Evolutionary conservation across 64 coral and sea anemone species (phyloP), one percentile per base, ranked within the genome.

Genomic region (Pocillopora damicornis): DNA sequence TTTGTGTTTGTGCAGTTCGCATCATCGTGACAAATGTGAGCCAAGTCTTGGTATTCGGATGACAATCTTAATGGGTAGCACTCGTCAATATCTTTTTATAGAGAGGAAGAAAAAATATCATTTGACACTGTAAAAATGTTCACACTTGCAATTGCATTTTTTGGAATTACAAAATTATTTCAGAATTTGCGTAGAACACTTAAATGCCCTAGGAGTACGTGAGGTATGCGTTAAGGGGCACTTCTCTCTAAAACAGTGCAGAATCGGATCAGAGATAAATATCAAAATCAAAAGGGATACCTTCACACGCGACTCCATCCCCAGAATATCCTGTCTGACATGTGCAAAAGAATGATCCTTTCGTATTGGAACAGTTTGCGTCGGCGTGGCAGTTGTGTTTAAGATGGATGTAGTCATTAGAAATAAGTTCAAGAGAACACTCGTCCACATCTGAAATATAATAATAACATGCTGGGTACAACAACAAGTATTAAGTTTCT

Each of bases 1-100:
- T 94, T 94, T 56, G 92, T 94, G 77, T 94, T 94, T 88, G 92
- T 90, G 26, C 92, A 94, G 88, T 94, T 94, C 35, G 92, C 92
- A 75, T 94, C 92, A 75, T 81, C 65, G 59, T 94, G 92, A 42
- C 92, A 94, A 69, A 79, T 90, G 68, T 94, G 82, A 59, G 75
- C 80, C 35, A 78, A 79, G 22, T 67, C 35, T 14, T 79, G 17
- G 34, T 79, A 76, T 4, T 77, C 42, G 6, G 61, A 66, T 7
- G 87, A 75, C 42, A 88, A 76, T 58, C 23, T 75, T 23, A 37
- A 76, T 26, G 88, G 74, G 22, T 90, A 12, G 35, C 92, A 94
- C 26, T 94, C 92, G 25, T 94, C 74, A 59, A 94, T 87, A 26
- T 94, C 92, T 94, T 59, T 57, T 87, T 3, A 74, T 38, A 42